A percentile compares a stretch with the other conserved stretches of the same genome.
Evolutionary conservation across 2,888 invertebrate genomes (phyloP).

Genomic region (Helleia helle): DNA sequence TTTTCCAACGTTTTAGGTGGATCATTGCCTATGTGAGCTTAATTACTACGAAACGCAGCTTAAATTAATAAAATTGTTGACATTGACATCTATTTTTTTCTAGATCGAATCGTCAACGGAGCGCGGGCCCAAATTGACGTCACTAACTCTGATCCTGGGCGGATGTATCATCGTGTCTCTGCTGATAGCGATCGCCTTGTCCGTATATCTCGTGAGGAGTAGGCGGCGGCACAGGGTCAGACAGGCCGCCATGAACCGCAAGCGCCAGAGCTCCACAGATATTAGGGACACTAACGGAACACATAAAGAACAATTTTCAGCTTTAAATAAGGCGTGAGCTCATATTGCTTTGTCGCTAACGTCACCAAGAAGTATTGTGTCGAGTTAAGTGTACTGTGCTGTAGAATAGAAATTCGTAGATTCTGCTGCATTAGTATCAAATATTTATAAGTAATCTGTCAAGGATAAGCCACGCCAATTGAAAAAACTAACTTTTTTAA

Average conservation of each 20-base stretch:
- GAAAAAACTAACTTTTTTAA: too few relatives aligned
- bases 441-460: too few relatives aligned
- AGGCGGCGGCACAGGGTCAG: conserved; percentile 39
- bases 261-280: conserved; percentile 47
- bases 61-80: too few relatives aligned
- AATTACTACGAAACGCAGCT: too few relatives aligned
- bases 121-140: conserved; percentile 28
- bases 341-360: too few relatives aligned
- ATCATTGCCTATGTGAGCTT: too few relatives aligned
- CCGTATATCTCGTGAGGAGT: conserved; percentile 47
- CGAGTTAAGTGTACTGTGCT: too few relatives aligned
- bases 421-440: too few relatives aligned
- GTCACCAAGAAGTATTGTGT: too few relatives aligned
- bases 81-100: conserved; percentile 21
- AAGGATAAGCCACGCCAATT: too few relatives aligned
- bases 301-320: conserved; percentile 49
- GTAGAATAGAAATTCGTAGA: too few relatives aligned
- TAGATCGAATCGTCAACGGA: conserved; percentile 50
- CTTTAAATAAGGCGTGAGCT: conserved; percentile 44
- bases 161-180: conserved; percentile 41
- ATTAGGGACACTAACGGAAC: conserved; percentile 36
- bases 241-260: conserved; percentile 44
- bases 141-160: conserved; percentile 43
- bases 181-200: conserved; percentile 42
- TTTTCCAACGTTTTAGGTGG: too few relatives aligned